Evolutionary conservation across 2,888 invertebrate genomes (phyloP).

Genomic region (Noctua comes): DNA sequence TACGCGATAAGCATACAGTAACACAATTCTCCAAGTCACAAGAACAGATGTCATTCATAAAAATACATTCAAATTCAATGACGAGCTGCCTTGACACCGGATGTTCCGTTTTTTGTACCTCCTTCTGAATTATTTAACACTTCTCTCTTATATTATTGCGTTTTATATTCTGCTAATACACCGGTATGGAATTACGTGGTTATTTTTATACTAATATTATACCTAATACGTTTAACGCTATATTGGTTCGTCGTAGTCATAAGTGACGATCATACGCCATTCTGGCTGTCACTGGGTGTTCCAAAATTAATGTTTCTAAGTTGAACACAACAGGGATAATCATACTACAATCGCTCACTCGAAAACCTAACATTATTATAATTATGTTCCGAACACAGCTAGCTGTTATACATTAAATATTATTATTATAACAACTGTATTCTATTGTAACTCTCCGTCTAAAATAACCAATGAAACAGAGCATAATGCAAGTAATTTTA

Average conservation of each 20-base stretch:
- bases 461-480: slow-evolving; percentile 44
- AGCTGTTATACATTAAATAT: slow-evolving; percentile 16
- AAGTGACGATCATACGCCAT: background rate
- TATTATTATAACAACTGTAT: slow-evolving; percentile 17
- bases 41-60: slow-evolving; percentile 57
- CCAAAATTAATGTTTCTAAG: background rate
- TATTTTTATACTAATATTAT: slow-evolving; percentile 4
- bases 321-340: background rate
- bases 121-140: slow-evolving; percentile 60
- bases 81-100: slow-evolving; percentile 62
- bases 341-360: background rate
- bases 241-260: background rate
- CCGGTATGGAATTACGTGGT: background rate
- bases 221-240: background rate
- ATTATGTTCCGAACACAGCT: background rate
- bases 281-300: background rate
- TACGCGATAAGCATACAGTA: slow-evolving; percentile 40
- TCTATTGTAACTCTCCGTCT: slow-evolving; percentile 22
- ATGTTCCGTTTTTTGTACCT: slow-evolving; percentile 68
- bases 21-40: slow-evolving; percentile 21
- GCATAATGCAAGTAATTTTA: slow-evolving; percentile 45
- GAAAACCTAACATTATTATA: background rate
- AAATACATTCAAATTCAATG: slow-evolving; percentile 66
- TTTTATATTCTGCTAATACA: slow-evolving; percentile 38
- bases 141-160: slow-evolving; percentile 54